Evolutionary conservation across 1,140 invertebrate genomes (phyloP).

Genomic region (Scaptodrosophila lebanonensis): DNA sequence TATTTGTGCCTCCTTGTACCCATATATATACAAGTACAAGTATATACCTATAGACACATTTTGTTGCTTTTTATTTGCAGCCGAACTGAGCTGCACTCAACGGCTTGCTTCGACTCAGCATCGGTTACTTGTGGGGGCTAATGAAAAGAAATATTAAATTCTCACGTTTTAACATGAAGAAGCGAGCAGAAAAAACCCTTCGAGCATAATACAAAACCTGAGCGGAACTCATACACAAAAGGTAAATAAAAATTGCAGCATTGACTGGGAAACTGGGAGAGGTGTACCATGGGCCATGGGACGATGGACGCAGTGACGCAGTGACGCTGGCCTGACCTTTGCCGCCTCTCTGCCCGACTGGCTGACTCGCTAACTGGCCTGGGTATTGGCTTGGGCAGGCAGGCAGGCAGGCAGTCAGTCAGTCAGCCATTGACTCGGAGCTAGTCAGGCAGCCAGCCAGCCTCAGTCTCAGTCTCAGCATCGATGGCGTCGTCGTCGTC

Average conservation of each 20-base stretch:
- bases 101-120: constrained; percentile 29
- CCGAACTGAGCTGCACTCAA: constrained; percentile 16
- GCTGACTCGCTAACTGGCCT: too few species aligned
- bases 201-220: constrained; percentile 19
- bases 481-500: neutral
- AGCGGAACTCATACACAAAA: constrained; percentile 62
- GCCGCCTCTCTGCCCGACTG: too few species aligned
- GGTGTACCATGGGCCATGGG: constrained; percentile 28
- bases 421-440: constrained; percentile 62
- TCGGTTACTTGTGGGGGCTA: constrained; percentile 48
- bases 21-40: too few species aligned
- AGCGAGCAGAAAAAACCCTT: constrained; percentile 20
- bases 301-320: too few species aligned
- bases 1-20: too few species aligned
- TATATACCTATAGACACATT: too few species aligned
- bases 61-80: too few species aligned
- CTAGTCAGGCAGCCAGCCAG: constrained; percentile 37
- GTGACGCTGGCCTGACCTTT: too few species aligned
- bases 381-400: too few species aligned
- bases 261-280: constrained; percentile 17
- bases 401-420: constrained; percentile 38
- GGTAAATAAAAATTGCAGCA: constrained; percentile 69
- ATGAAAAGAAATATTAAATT: constrained; percentile 75
- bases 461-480: neutral
- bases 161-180: constrained; percentile 59